phyloP scores from a whole-genome alignment of 2,113 vertebrate genomes.

The Aleadryas rufinucha region DNA sequence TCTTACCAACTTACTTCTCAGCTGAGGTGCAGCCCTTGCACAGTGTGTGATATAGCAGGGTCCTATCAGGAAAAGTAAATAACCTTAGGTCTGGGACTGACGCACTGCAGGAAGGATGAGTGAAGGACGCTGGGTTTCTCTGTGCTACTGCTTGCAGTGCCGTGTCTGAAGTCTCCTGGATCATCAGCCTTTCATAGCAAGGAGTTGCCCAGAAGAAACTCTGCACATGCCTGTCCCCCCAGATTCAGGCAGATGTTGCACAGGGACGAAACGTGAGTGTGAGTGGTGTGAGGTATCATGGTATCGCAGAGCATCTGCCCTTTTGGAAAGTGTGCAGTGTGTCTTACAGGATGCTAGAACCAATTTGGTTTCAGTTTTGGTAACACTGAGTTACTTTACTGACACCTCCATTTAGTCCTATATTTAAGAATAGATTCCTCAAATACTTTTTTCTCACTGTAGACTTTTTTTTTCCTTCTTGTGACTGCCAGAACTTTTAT shows the following conservation, averaged over 20 bases:
- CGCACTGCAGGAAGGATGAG: neutral
- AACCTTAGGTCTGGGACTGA: neutral
- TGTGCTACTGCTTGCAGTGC: neutral
- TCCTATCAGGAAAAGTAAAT: neutral
- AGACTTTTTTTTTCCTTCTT: neutral
- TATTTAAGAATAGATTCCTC: neutral
- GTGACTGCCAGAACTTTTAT: neutral
- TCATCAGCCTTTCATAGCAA: neutral
- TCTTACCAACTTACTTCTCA: neutral
- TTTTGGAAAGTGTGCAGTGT: neutral
- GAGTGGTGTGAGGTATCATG: neutral
- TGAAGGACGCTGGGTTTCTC: neutral
- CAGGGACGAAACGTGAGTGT: neutral
- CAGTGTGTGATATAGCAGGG: too few relatives aligned
- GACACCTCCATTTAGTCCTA: neutral
- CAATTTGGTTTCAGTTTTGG: neutral
- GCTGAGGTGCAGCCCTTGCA: neutral
- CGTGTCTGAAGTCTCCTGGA: neutral
- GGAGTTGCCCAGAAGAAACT: neutral
- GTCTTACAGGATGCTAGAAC: neutral
- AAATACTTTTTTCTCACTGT: neutral
- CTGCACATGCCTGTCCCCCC: fast-evolving
- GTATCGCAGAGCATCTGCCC: neutral
- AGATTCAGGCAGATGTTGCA: fast-evolving
- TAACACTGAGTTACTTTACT: neutral